Evolutionary conservation across 2,888 invertebrate species (phyloP).

Genomic region (Reticulitermes lucifugus): DNA sequence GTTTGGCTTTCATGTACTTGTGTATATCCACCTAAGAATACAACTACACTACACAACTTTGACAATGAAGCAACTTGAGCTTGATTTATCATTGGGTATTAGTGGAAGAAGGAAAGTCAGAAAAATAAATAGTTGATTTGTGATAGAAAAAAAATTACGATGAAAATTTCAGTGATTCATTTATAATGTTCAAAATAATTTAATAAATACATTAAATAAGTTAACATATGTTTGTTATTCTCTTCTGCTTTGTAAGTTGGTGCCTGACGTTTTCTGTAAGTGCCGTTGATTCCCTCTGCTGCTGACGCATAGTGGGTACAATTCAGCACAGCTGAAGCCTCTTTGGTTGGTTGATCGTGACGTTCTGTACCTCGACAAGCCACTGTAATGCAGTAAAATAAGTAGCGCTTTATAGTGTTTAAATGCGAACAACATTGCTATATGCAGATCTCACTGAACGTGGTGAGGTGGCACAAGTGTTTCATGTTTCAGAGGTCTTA

Average conservation of each 20-base stretch:
- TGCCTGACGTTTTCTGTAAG: not conserved
- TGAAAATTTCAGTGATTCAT: not conserved
- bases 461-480: no score
- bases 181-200: slow-evolving; percentile 1
- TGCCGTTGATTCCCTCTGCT: not conserved
- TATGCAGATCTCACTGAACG: no score
- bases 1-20: no score
- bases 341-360: not conserved
- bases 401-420: no score
- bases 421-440: no score
- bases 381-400: not conserved
- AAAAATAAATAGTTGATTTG: no score
- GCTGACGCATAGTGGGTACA: not conserved
- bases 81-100: no score
- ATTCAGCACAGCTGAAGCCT: not conserved
- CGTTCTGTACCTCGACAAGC: not conserved
- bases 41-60: no score
- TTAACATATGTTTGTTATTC: not conserved
- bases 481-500: no score
- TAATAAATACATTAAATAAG: not conserved
- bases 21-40: no score
- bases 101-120: no score
- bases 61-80: no score
- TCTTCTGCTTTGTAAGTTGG: not conserved
- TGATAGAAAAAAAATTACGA: not conserved